These are phyloP conservation scores for Cebus imitator DNA, from an alignment of 2,113 vertebrate species.

Conservation along the genomic window DNA sequence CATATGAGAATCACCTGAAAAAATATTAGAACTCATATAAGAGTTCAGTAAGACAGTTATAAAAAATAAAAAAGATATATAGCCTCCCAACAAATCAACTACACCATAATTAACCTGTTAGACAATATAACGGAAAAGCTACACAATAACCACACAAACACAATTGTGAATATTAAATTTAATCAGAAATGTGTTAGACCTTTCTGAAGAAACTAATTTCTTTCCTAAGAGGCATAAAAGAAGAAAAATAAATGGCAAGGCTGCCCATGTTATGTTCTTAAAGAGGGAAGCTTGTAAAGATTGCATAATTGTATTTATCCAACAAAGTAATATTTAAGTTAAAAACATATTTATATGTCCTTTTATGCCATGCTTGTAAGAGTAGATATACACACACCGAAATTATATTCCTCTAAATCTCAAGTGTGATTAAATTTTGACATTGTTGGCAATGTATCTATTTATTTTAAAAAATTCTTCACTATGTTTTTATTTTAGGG, in stretches of 20 bases:
- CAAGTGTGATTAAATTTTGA: neutral
- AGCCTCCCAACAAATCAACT: neutral
- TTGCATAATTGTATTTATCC: neutral
- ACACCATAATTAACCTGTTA: neutral
- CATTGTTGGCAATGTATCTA: neutral
- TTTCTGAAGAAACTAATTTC: neutral
- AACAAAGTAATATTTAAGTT: neutral
- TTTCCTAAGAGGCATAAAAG: neutral
- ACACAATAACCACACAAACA: neutral
- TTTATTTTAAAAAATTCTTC: neutral
- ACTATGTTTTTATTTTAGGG: neutral
- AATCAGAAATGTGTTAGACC: neutral
- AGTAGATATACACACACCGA: neutral
- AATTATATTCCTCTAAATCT: neutral
- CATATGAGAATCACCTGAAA: neutral
- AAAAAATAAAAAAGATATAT: neutral
- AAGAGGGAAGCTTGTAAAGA: neutral
- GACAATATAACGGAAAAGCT: neutral
- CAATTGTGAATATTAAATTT: neutral
- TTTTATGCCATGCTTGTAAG: neutral
- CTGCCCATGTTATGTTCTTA: neutral
- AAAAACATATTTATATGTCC: neutral
- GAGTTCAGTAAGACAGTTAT: neutral
- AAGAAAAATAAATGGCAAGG: neutral
- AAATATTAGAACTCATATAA: neutral